Base-by-base conservation (phyloP, 2,797 vertebrate species). In the Valencia hispanica region DNA sequence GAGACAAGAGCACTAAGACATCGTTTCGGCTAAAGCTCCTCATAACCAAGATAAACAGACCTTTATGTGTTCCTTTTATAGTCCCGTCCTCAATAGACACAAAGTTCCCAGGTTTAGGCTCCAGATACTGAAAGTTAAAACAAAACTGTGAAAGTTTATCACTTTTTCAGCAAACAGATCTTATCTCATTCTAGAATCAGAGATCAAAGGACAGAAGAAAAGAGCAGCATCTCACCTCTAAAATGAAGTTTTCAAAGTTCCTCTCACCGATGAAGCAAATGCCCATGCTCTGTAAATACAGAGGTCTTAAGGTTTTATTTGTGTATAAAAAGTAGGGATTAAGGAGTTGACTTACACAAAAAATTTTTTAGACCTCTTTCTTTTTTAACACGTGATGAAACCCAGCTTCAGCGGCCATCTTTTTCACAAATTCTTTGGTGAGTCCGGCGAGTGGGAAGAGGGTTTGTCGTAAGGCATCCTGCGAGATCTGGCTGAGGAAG, bases 201-300 rank as follows among this genome's bases (percentile, higher is more conserved):
- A 78, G 8, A 1, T 2, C 0, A 34, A 34, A 1, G 55, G 5
- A 36, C 7, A 53, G 69, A 61, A 43, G 48, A 1, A 50, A 25
- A 3, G 5, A 53, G 36, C 2, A 7, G 6, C 14, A 11, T 69
- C 92, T 92, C 83, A 98, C 98, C 96, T 99, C 96, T 43, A 99
- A 94, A 74, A 99, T 96, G 88, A 99, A 99, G 1, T 95, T 94
- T 87, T 98, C 97, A 65, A 99, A 98, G 79, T 98, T 94, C 72
- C 98, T 96, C 86, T 98, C 92, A 20, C 98, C 98, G 68, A 99
- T 96, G 73, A 99, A 99, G 88, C 98, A 99, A 86, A 99, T 96
- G 20, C 98, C 98, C 97, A 98, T 99, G 87, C 98, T 99, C 98
- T 99, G 91, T 90, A 90, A 90, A 34, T 5, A 89, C 65, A 47